Base-by-base conservation (phyloP, 2,113 vertebrate genomes). In the Corynorhinus townsendii region DNA sequence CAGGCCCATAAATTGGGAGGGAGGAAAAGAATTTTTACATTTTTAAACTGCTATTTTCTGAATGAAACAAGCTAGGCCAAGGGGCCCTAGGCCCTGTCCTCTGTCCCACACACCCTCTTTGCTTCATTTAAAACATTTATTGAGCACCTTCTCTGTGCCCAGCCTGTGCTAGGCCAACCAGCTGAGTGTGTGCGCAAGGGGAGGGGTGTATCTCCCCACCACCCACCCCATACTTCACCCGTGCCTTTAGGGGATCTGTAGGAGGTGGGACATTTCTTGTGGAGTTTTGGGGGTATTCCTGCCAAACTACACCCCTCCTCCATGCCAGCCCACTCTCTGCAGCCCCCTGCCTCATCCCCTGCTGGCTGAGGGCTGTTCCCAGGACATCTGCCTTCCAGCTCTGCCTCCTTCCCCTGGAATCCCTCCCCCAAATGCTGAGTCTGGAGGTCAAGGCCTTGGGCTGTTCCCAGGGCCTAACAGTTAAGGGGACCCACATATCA, bases 1-100 rank as follows among this genome's bases (percentile, higher is more conserved):
- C 90, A 87, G 73, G 64, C 95, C 97, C 95, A 89, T 86, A 89
- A 93, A 90, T 82, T 93, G n/a, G 9, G 84, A 71, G 86, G 96
- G 93, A 79, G 95, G 91, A 93, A 92, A 89, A 96, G 93, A 71
- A 96, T 97, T 97, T 97, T 96, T 97, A 97, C 97, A 68, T 93
- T 97, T 97, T 97, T 93, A 95, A 97, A 95, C 49, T 86, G 45
- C 87, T 97, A 80, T 97, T 95, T 96, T 97, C 95, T 96, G 93
- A 97, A 85, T 77, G 93, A 91, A 96, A 93, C 40, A 89, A 90
- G 85, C 73, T 92, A 79, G 95, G 89, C 92, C 83, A 40, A 76
- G 84, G 66, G 52, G 85, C 52, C 59, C 83, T 40, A 43, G 90
- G 93, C 30, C 87, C n/a, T 26, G 45, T 71, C 72, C 68, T 83